phyloP scores from a whole-genome alignment of 23 tunicate genomes.

The Diplosoma virens region DNA sequence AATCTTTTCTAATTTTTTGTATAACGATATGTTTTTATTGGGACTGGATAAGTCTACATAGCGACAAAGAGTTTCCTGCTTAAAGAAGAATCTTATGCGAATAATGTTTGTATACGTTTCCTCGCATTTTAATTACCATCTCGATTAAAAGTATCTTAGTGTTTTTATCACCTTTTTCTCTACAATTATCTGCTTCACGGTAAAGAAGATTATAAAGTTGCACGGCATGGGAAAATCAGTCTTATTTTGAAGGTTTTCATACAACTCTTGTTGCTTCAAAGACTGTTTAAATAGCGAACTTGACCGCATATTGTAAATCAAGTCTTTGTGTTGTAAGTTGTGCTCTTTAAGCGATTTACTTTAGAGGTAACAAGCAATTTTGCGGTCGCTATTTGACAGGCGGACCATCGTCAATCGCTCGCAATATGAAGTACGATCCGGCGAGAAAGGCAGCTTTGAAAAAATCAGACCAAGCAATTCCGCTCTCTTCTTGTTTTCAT shows the following conservation, averaged over 20 bases:
- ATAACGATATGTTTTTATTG: too few relatives aligned
- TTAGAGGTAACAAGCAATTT: constrained; percentile 1
- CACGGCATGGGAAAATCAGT: constrained; percentile 7
- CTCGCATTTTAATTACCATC: not conserved
- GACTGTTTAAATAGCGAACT: not conserved
- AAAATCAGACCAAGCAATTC: not conserved
- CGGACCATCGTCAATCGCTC: not conserved
- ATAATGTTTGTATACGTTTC: not conserved
- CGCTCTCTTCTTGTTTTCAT: not conserved
- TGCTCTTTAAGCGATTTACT: not conserved
- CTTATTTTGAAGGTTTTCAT: not conserved
- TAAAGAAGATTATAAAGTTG: not conserved
- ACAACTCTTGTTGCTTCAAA: not conserved
- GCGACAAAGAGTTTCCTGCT: constrained; percentile 1
- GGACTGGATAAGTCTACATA: not conserved
- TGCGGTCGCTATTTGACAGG: not conserved
- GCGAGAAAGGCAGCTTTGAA: not conserved
- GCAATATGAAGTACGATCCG: not conserved
- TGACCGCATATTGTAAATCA: not conserved
- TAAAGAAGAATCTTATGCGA: not conserved
- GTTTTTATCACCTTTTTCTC: constrained; percentile 1
- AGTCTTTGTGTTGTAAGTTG: not conserved
- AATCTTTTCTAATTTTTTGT: too few relatives aligned
- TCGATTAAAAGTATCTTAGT: not conserved
- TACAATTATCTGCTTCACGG: not conserved